phyloP scores from a whole-genome alignment of 2,888 invertebrate species.

The Nephrotoma appendiculata region DNA sequence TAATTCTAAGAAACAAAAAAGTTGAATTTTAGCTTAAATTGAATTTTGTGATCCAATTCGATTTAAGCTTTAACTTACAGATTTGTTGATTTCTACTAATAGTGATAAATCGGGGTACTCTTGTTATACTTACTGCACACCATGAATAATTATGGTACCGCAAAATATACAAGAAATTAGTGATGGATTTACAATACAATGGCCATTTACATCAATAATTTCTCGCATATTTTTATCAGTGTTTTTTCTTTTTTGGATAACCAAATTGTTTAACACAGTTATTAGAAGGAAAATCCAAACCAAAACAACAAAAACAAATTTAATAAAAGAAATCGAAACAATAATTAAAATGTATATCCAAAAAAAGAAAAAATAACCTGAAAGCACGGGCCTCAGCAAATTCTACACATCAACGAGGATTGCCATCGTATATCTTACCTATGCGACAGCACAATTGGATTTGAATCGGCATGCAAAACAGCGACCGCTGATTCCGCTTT shows the following conservation, averaged over 20 bases:
- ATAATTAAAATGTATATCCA: neutral
- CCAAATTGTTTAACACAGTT: neutral
- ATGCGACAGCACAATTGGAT: conserved; percentile 74
- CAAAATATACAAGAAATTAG: neutral
- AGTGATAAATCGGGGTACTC: neutral
- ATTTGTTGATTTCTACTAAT: neutral
- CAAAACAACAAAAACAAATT: neutral
- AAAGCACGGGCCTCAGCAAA: conserved; percentile 33
- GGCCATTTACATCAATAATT: neutral
- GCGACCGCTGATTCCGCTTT: conserved; percentile 82
- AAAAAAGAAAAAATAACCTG: conserved; percentile 15
- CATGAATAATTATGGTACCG: neutral
- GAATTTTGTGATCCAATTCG: neutral
- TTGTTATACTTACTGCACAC: neutral
- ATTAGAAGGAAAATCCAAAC: neutral
- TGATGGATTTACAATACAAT: neutral
- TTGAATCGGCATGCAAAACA: conserved; percentile 76
- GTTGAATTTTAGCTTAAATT: neutral
- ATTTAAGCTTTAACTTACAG: neutral
- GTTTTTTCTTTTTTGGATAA: neutral
- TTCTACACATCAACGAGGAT: conserved; percentile 10
- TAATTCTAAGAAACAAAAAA: neutral
- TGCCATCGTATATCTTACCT: conserved; percentile 37
- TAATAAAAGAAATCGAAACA: neutral
- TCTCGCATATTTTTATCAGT: neutral